Conservation (phyloP, 1,140 invertebrate species). For the Tetragnatha versicolor region DNA sequence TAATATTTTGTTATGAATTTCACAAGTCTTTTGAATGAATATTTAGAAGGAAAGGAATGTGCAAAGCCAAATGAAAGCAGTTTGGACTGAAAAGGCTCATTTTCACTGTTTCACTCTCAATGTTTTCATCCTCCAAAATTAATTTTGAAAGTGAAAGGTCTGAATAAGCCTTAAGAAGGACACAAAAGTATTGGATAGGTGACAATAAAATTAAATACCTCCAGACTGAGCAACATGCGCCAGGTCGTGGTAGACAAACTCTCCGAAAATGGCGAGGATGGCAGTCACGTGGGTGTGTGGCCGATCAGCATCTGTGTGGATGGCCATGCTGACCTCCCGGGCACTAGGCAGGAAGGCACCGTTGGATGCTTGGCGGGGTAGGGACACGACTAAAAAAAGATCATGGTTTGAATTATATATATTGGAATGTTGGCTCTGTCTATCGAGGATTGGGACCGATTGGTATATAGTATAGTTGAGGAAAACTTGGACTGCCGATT, state of each 20-base stretch:
- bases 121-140: too few species aligned
- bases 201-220: conserved; percentile 55
- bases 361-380: conserved; percentile 44
- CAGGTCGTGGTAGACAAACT: conserved; percentile 81
- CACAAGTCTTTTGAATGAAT: too few species aligned
- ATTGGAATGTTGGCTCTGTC: too few species aligned
- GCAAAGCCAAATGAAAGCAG: too few species aligned
- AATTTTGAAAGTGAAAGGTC: not conserved
- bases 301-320: conserved; percentile 68
- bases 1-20: too few species aligned
- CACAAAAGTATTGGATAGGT: not conserved
- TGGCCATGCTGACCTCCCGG: conserved; percentile 72
- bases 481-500: too few species aligned
- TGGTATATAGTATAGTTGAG: too few species aligned
- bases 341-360: conserved; percentile 70
- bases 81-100: too few species aligned
- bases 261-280: conserved; percentile 78
- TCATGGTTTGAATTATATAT: too few species aligned
- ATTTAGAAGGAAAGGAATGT: too few species aligned
- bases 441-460: too few species aligned
- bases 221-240: conserved; percentile 76
- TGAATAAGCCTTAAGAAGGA: not conserved
- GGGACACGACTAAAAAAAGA: conserved; percentile 51
- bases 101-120: not conserved
- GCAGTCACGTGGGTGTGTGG: conserved; percentile 70